phyloP scores from a whole-genome alignment of 2,888 invertebrate species.

The Eristalinus sepulchralis region DNA sequence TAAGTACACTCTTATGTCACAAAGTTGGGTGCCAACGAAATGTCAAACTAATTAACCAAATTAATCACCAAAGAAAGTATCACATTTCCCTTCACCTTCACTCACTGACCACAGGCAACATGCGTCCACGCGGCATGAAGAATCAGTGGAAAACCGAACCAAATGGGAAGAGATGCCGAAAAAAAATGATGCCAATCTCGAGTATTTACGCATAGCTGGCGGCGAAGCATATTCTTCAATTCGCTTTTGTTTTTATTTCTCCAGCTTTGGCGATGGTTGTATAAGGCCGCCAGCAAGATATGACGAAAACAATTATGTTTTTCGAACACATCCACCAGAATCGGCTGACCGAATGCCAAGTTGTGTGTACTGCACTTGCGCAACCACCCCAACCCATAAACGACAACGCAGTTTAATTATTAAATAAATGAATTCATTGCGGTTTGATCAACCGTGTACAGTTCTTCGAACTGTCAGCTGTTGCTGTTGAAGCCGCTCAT shows the following conservation, averaged over 20 bases:
- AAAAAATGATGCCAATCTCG: constrained; percentile 60
- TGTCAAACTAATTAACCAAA: constrained; percentile 59
- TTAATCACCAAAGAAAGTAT: constrained; percentile 64
- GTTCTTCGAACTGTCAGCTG: background rate
- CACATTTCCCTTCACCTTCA: constrained; percentile 61
- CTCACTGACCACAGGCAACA: background rate
- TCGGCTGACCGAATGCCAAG: constrained; percentile 21
- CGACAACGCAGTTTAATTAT: constrained; percentile 19
- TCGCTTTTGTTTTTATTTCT: constrained; percentile 20
- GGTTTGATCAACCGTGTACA: background rate
- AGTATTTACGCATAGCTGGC: constrained; percentile 46
- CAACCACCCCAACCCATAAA: constrained; percentile 26
- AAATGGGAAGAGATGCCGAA: background rate
- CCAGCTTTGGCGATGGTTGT: constrained; percentile 10
- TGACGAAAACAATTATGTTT: constrained; percentile 44
- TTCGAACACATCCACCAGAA: constrained; percentile 10
- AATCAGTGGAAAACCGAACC: background rate
- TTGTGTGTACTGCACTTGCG: constrained; percentile 29
- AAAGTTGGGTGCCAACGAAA: constrained; percentile 35
- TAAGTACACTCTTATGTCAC: constrained; percentile 28
- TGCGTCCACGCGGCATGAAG: background rate
- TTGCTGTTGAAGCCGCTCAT: background rate
- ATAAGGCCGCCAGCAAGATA: constrained; percentile 22
- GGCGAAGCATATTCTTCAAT: constrained; percentile 31
- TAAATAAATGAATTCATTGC: constrained; percentile 40